Evolutionary conservation across 2,113 vertebrate species (phyloP).

Genomic region (Tachysurus fulvidraco): DNA sequence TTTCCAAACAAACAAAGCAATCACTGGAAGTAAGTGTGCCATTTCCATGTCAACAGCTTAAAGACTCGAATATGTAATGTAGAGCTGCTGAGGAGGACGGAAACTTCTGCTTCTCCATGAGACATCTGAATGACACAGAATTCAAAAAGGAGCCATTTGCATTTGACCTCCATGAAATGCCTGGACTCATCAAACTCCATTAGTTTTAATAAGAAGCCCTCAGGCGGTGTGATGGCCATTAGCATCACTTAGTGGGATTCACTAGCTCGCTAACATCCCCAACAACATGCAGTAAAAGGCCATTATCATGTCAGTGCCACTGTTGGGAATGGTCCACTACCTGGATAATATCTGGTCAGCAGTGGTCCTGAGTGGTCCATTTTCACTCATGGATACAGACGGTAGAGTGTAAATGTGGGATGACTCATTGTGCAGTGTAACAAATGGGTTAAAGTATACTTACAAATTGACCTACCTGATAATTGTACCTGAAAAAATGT

Average conservation of each 20-base stretch:
- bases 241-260: conserved; percentile 55
- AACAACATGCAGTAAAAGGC: conserved; percentile 41
- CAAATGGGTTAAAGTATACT: not conserved
- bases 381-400: not conserved
- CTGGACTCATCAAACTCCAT: conserved; percentile 52
- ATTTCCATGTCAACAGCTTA: not conserved
- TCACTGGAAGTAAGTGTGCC: conserved; percentile 1
- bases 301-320: conserved; percentile 17
- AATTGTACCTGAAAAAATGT: not conserved
- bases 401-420: not conserved
- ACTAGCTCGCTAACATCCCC: conserved; percentile 53
- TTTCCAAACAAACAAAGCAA: not conserved
- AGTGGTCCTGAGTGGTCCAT: not conserved
- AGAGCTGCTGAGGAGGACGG: not conserved
- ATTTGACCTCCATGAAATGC: conserved; percentile 22
- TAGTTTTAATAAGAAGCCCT: conserved; percentile 42
- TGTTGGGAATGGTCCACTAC: not conserved
- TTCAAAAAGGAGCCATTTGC: conserved; percentile 4
- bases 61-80: not conserved
- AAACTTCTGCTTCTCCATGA: not conserved
- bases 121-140: conserved; percentile 25
- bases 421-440: not conserved
- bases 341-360: conserved; percentile 15
- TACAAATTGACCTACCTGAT: not conserved
- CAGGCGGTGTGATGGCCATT: conserved; percentile 56